Base-by-base conservation (phyloP, 2,888 invertebrate genomes). In the Nomada ruficornis region DNA sequence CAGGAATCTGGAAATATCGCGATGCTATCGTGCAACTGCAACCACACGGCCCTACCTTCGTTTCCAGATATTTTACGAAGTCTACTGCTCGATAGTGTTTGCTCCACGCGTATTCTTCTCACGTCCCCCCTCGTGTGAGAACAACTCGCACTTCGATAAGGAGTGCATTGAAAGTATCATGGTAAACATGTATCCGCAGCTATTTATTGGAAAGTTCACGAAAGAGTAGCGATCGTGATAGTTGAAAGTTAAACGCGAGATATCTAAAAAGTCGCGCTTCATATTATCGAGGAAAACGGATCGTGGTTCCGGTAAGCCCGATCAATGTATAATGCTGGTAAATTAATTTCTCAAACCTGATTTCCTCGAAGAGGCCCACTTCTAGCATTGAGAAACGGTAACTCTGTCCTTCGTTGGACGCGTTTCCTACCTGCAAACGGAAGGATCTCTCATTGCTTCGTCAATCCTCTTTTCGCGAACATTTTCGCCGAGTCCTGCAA, bases 401-500 rank as follows among this genome's bases (percentile, higher is more conserved):
- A 89, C 65, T 62, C 65, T 72, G 68, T 44, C 86, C 75, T 75
- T 74, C 64, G 69, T 44, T 50, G 63, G 63, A 20, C 60, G 65
- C 65, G 57, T 63, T 78, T 54, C 60, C 57, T 72, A 74, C 36
- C 79, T 71, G 59, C 50, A 64, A 71, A 69, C 67, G 70, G 68
- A 84, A 83, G 82, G 80, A 85, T 78, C 80, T 77, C 80, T 74
- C 84, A 70, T 84, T 80, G 82, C 78, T 71, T 60, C 47, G 81
- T 78, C 83, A 87, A 89, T 89, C 89, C 91, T 89, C 90, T 90
- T 88, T 88, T 87, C 85, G 80, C 77, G 83, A 82, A 88, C 87
- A 87, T 91, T 93, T 93, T 92, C 91, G 93, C 91, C 91, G 91
- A 93, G 91, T 90, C 91, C 91, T 89, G 92, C 93, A 93, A 93